Evolutionary conservation across 2,888 invertebrate genomes (phyloP).

Genomic region (Lepidochitona cinerea): DNA sequence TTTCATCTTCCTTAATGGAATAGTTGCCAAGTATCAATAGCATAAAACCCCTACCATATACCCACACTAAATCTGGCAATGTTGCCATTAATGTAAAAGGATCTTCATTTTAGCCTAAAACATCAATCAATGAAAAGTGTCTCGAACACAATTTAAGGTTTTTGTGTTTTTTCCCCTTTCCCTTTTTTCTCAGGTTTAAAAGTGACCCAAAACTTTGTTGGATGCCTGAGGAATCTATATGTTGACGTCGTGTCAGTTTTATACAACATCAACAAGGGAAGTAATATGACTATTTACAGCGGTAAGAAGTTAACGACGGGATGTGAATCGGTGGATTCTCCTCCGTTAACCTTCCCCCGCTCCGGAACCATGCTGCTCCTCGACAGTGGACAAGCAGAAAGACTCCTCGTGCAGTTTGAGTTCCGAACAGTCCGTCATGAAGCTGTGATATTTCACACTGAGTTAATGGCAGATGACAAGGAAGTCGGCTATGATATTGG

Average conservation of each 20-base stretch:
- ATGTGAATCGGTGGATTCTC: conserved; percentile 52
- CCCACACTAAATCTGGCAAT: too few relatives aligned
- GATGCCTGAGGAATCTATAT: conserved; percentile 91
- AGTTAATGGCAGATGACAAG: conserved; percentile 37
- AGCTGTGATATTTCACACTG: conserved; percentile 50
- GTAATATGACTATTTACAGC: conserved; percentile 35
- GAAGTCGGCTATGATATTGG: conserved; percentile 46
- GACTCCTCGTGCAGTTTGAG: conserved; percentile 53
- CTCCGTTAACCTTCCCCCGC: conserved; percentile 56
- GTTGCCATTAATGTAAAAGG: too few relatives aligned
- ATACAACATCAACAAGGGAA: conserved; percentile 78
- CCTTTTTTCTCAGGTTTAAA: conserved; percentile 76
- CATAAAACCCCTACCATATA: too few relatives aligned
- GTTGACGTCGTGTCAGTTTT: conserved; percentile 93
- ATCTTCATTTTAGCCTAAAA: too few relatives aligned
- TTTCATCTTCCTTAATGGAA: too few relatives aligned
- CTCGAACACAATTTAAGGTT: too few relatives aligned
- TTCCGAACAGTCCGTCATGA: conserved; percentile 51
- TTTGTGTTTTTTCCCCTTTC: too few relatives aligned
- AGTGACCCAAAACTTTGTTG: conserved; percentile 88
- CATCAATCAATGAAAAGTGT: too few relatives aligned
- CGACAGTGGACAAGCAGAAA: conserved; percentile 22
- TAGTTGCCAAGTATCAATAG: too few relatives aligned
- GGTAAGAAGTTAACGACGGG: conserved; percentile 43
- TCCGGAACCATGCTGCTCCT: conserved; percentile 39